Conservation (phyloP, 1,140 invertebrate species). For the Achroia grisella region DNA sequence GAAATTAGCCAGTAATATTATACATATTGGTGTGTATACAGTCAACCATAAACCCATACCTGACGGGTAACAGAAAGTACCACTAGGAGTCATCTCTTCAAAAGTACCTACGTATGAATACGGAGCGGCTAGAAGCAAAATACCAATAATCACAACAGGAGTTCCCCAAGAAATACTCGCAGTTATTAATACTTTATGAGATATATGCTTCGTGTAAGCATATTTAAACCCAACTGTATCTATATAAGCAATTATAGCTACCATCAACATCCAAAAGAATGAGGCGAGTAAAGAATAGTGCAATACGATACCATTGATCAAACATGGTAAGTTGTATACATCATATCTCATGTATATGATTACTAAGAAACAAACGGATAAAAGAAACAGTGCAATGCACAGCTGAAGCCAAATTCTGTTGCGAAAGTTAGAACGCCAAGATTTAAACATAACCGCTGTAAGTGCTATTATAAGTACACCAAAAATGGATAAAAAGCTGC, state of each 20-base stretch:
- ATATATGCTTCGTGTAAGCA: conserved; percentile 16
- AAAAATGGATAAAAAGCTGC: conserved; percentile 31
- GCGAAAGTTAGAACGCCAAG: conserved; percentile 34
- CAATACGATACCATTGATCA: conserved; percentile 24
- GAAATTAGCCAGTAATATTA: conserved; percentile 25
- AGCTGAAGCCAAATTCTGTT: conserved; percentile 42
- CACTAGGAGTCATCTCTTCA: conserved; percentile 9
- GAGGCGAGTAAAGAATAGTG: conserved; percentile 40
- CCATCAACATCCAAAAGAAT: conserved; percentile 47
- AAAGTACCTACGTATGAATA: conserved; percentile 18
- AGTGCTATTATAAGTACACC: conserved; percentile 29
- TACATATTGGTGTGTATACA: conserved; percentile 6
- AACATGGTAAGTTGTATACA: conserved; percentile 14
- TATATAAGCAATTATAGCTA: conserved; percentile 34
- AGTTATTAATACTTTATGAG: conserved; percentile 28
- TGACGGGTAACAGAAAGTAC: conserved; percentile 27
- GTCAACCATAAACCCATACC: conserved; percentile 27
- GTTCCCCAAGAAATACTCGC: conserved; percentile 28
- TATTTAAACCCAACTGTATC: conserved; percentile 23
- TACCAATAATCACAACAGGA: conserved; percentile 18
- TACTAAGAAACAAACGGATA: conserved; percentile 30
- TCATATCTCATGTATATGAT: conserved; percentile 21
- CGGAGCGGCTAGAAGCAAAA: conserved; percentile 14
- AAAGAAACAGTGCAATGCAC: conserved; percentile 22
- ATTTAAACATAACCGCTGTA: conserved; percentile 28